Percentiles rank a stretch among this genome's conserved stretches.
Evolutionary conservation across 2,888 invertebrate genomes (phyloP).

Genomic region (Eugnorisma glareosa): DNA sequence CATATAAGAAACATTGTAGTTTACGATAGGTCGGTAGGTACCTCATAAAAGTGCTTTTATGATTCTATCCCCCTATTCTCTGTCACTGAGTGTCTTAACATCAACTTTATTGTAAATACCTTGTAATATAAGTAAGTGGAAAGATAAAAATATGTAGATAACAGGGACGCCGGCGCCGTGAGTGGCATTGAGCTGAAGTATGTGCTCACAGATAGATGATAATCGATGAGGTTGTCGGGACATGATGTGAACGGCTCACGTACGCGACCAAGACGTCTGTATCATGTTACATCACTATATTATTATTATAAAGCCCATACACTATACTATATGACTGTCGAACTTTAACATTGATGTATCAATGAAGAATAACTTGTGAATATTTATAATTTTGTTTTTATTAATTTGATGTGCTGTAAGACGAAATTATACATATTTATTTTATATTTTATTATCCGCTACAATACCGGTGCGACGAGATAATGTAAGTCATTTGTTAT

Average conservation of each 20-base stretch:
- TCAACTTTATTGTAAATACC: slow-evolving; percentile 59
- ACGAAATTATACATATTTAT: slow-evolving; percentile 66
- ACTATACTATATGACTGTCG: slow-evolving; percentile 10
- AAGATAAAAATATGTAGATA: slow-evolving; percentile 57
- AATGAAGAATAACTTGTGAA: slow-evolving; percentile 44
- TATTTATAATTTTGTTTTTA: slow-evolving; percentile 41
- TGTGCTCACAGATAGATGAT: slow-evolving; percentile 58
- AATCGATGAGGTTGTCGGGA: slow-evolving; percentile 55
- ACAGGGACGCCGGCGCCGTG: slow-evolving; percentile 33
- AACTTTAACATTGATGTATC: slow-evolving; percentile 24
- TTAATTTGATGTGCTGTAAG: slow-evolving; percentile 59
- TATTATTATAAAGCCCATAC: slow-evolving; percentile 27
- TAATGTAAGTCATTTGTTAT: slow-evolving; percentile 88
- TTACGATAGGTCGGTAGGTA: slow-evolving; percentile 61
- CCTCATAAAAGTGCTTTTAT: slow-evolving; percentile 66
- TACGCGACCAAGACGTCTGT: slow-evolving; percentile 17
- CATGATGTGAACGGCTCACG: slow-evolving; percentile 50
- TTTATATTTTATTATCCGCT: slow-evolving; percentile 84
- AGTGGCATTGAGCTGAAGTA: slow-evolving; percentile 51
- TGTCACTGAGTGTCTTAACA: slow-evolving; percentile 56
- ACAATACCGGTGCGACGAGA: slow-evolving; percentile 88
- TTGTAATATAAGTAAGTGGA: slow-evolving; percentile 60
- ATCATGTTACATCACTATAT: slow-evolving; percentile 31
- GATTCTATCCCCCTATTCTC: slow-evolving; percentile 53
- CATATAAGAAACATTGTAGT: slow-evolving; percentile 57